Percentiles rank a stretch among this genome's conserved stretches.
phyloP scores from a whole-genome alignment of 2,113 vertebrate species.

The Zosterops pallidus region DNA sequence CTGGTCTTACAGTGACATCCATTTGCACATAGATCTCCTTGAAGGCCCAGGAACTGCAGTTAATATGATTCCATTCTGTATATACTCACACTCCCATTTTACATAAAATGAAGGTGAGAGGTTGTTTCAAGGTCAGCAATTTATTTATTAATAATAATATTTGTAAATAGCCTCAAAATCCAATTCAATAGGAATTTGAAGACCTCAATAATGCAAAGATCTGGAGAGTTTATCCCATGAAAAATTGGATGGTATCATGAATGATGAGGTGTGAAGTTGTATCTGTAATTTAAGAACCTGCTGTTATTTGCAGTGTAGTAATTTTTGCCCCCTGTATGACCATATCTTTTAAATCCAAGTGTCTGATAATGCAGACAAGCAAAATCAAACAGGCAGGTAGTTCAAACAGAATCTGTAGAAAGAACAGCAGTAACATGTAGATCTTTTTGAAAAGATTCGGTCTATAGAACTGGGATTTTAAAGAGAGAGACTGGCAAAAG shows the following conservation, averaged over 20 bases:
- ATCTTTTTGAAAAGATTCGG: neutral
- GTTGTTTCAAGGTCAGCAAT: neutral
- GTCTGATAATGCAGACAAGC: neutral
- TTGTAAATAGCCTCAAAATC: neutral
- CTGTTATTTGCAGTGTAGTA: neutral
- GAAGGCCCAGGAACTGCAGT: neutral
- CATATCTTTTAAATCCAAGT: neutral
- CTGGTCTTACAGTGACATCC: neutral
- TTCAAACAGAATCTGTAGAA: neutral
- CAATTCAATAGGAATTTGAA: neutral
- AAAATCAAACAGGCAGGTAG: neutral
- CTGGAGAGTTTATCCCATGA: neutral
- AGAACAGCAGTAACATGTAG: neutral
- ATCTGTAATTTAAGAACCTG: neutral
- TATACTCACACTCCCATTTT: neutral
- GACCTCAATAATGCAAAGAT: neutral
- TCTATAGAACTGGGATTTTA: neutral
- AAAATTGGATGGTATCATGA: neutral
- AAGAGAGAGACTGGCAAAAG: neutral
- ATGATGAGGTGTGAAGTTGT: neutral
- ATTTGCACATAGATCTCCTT: neutral
- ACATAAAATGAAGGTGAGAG: neutral
- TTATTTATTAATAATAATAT: neutral
- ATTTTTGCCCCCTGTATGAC: neutral
- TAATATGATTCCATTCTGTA: neutral